Base-by-base conservation (phyloP, 2,797 vertebrate genomes). In the Sorex maritimensis region DNA sequence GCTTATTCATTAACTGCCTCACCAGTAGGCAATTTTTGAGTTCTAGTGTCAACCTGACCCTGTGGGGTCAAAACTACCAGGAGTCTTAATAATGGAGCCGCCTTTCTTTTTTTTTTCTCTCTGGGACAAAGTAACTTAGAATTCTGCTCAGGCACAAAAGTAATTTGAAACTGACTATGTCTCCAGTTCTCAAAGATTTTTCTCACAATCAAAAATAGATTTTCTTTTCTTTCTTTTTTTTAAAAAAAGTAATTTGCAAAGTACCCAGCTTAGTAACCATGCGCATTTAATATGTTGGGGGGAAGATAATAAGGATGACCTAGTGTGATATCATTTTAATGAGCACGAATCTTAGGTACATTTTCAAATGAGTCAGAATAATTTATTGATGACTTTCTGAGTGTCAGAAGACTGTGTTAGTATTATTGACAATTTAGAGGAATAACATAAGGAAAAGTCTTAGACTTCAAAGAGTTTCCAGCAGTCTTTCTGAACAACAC, bases 261-360 rank as follows among this genome's bases (percentile, higher is more conserved):
- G 92, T 73, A 85, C 92, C 81, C 92, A 75, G 79, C 91, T 94
- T 26, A 58, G 5, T 58, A 14, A 34, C 81, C 55, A 65, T 38
- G 28, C 91, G 61, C 91, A 49, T 86, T 85, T 84, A 89, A 93
- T 97, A 96, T 95, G 95, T 91, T 82, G n/a, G 79, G 85, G 21
- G 87, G 78, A 74, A 80, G 89, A 92, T 91, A 88, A 93, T 67
- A 93, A 91, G 85, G 87, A 90, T 91, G 84, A 80, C 87, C 84
- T 93, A 77, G 94, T 94, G 73, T 91, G 91, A 92, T 87, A 89
- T 71, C 68, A 8, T 91, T 96, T 96, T 97, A 96, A 96, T 73
- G 89, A 96, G 89, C 83, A 67, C 1, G 13, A 61, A 89, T 93
- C 85, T 30, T 74, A 80, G 79, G 38, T 72, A 46, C 28, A 68